Evolutionary conservation across 2,113 vertebrate species (phyloP).

Genomic region (Lepus americanus): DNA sequence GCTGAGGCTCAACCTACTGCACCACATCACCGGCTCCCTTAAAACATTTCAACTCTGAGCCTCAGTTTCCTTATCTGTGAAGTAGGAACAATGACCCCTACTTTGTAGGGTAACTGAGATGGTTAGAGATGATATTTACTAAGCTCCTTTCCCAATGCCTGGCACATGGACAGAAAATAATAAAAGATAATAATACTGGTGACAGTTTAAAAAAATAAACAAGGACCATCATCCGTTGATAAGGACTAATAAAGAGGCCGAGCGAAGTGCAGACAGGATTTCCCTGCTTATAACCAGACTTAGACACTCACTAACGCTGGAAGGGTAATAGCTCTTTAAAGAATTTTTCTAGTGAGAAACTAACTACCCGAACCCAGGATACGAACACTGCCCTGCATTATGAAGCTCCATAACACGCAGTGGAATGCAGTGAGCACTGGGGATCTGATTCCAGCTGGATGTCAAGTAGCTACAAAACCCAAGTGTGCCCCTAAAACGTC

Average conservation of each 20-base stretch:
- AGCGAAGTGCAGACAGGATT: neutral
- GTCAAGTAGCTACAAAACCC: slow-evolving; percentile 58
- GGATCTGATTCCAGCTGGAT: slow-evolving; percentile 59
- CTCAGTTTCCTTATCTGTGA: neutral
- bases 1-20: too few relatives aligned
- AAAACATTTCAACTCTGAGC: neutral
- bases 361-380: slow-evolving; percentile 56
- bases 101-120: neutral
- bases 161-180: neutral
- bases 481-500: slow-evolving; percentile 65
- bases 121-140: neutral
- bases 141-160: neutral
- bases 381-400: neutral
- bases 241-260: neutral
- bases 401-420: slow-evolving; percentile 65
- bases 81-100: neutral
- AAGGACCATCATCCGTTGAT: neutral
- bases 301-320: neutral
- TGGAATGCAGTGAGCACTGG: slow-evolving; percentile 55
- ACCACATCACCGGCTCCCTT: too few relatives aligned
- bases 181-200: neutral
- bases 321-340: slow-evolving; percentile 62
- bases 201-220: neutral
- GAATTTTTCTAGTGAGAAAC: slow-evolving; percentile 19
- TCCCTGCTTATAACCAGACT: neutral